A percentile compares a stretch with the other conserved stretches of the same genome.
phyloP scores from a whole-genome alignment of 2,888 invertebrate species.

The Leptogaster cylindrica region DNA sequence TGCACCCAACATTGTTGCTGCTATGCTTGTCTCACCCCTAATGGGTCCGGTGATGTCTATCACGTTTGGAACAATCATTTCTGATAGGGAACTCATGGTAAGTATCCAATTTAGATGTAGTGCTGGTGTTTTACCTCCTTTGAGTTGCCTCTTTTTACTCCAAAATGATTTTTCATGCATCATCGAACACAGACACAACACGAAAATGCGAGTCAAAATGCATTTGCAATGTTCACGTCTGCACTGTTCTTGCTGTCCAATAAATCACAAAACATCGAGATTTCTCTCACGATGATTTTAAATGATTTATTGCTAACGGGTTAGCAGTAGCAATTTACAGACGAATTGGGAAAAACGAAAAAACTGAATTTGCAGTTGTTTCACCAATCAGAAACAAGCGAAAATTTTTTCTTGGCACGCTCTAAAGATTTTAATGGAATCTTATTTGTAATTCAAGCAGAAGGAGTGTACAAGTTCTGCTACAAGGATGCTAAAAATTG shows the following conservation, averaged over 20 bases:
- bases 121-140: background rate
- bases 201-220: background rate
- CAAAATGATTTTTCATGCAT: conserved; percentile 6
- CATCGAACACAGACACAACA: background rate
- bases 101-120: conserved; percentile 50
- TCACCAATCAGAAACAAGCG: background rate
- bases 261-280: background rate
- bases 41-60: conserved; percentile 90
- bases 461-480: no score
- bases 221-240: background rate
- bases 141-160: background rate
- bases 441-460: background rate
- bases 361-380: background rate
- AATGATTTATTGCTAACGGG: conserved; percentile 31
- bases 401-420: background rate
- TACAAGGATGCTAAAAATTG: no score
- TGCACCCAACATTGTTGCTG: conserved; percentile 79
- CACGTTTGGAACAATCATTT: conserved; percentile 81
- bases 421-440: background rate
- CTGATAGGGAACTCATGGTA: conserved; percentile 70
- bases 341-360: conserved; percentile 1
- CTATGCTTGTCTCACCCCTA: conserved; percentile 77
- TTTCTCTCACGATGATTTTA: conserved; percentile 4
- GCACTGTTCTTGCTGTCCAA: background rate
- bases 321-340: conserved; percentile 7